A percentile compares a stretch with the other conserved stretches of the same genome.
phyloP scores from a whole-genome alignment of 2,797 vertebrate species.

The Xiphorhynchus erythropygius region DNA sequence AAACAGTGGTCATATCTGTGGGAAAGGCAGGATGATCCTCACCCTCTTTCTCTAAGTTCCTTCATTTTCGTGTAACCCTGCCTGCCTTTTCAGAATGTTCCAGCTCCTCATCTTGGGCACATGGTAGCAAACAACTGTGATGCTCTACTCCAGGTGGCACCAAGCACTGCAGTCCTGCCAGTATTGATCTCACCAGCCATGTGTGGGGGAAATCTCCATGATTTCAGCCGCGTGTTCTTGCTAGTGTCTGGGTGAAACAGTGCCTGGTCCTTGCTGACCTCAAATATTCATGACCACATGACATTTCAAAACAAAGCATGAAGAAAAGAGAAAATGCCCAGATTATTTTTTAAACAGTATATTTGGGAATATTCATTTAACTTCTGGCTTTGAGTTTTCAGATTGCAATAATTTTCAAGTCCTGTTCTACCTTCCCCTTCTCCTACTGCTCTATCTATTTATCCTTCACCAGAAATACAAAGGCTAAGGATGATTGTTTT shows the following conservation, averaged over 20 bases:
- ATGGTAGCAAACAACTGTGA: not conserved
- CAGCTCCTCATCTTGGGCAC: not conserved
- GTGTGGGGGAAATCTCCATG: not conserved
- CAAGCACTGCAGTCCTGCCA: not conserved
- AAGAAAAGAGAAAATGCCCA: not conserved
- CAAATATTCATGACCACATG: not conserved
- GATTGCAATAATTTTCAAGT: not conserved
- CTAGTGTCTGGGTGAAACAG: not conserved
- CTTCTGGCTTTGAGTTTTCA: not conserved
- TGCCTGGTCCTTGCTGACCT: not conserved
- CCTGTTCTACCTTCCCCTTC: not conserved
- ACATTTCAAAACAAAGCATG: not conserved
- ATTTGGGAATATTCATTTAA: not conserved
- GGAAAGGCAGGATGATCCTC: not conserved
- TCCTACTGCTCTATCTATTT: not conserved
- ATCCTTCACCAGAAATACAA: not conserved
- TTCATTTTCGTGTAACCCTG: not conserved
- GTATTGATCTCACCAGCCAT: not conserved
- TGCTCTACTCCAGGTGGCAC: not conserved
- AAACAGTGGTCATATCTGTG: not conserved
- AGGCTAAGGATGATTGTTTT: not conserved
- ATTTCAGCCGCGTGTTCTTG: not conserved
- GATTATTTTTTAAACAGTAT: not conserved
- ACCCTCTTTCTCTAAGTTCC: not conserved
- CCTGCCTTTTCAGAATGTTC: not conserved